Evolutionary conservation across 2,113 vertebrate genomes (phyloP).

Genomic region (Chloropsis cyanopogon): DNA sequence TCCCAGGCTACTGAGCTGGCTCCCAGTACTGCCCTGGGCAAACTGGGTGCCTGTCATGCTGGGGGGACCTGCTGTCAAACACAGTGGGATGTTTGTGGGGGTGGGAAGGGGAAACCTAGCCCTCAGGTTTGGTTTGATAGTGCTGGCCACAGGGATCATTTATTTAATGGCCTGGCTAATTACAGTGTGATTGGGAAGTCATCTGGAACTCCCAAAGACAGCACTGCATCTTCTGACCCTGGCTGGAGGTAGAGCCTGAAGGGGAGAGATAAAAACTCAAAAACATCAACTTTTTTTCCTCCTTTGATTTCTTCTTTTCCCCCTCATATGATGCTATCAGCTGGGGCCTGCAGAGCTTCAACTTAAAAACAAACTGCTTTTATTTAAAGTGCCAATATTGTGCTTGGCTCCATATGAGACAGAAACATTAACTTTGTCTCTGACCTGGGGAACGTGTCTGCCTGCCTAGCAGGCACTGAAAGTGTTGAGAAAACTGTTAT

Average conservation of each 20-base stretch:
- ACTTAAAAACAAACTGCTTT: not conserved
- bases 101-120: not conserved
- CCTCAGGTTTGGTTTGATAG: not conserved
- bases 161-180: not conserved
- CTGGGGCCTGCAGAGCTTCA: not conserved
- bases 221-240: not conserved
- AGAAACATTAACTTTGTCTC: constrained; percentile 31
- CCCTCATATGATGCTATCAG: not conserved
- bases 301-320: not conserved
- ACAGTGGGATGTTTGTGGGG: rapidly evolving
- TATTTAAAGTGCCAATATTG: constrained; percentile 42
- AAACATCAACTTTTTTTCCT: not conserved
- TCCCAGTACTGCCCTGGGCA: not conserved
- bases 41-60: not conserved
- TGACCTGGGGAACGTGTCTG: constrained; percentile 47
- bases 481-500: constrained; percentile 49
- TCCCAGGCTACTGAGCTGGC: not conserved
- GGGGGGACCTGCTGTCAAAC: not conserved
- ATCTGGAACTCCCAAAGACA: not conserved
- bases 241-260: not conserved
- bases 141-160: not conserved
- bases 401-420: constrained; percentile 31
- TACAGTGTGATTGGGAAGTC: not conserved
- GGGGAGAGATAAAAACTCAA: not conserved
- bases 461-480: constrained; percentile 29